Evolutionary conservation across 2,113 vertebrate species (phyloP), one percentile per base, ranked within the genome.

Genomic region (Platichthys flesus): DNA sequence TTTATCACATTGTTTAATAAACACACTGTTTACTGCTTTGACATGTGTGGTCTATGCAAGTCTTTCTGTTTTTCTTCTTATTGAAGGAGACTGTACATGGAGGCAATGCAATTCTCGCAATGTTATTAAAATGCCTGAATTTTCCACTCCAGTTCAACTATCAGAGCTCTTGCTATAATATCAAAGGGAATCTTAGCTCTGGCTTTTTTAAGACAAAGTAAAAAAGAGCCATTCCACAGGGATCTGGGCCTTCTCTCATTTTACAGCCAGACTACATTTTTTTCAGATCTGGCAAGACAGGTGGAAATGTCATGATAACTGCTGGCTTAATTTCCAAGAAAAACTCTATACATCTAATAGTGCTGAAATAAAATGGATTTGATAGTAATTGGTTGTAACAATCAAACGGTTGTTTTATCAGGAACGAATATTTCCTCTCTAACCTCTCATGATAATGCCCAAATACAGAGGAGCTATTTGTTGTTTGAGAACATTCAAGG

Each of bases 151-250:
- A 58, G 58, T 45, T 18, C 31, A 67, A 54, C 63, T 55, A 70
- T 56, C 67, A 55, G 45, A 55, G 58, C 10, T 74, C 45, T 51
- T 62, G 18, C 58, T 81, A 74, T 74, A 62, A 78, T 51, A 70
- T 54, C 12, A 47, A 81, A 69, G 66, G 55, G 70, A 81, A 65
- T 37, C 10, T 0, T 12, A 56, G 66, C 35, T 64, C 12, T 2
- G 74, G 37, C 55, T 85, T 81, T 81, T 85, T 67, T 81, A 71
- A 70, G 78, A 28, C 45, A 8, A 31, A 35, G 35, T 37, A 37
- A 9, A 37, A 45, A 45, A 45, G 42, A 37, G 7, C 35, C 9
- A 37, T 8, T 37, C 35, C 35, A 37, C 35, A 37, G 35, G 9
- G 35, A 37, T 37, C 35, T 9, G 9, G 35, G 9, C 35, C 35